Evolutionary conservation across 2,888 invertebrate species (phyloP).

Genomic region (Sclerodermus sp.): DNA sequence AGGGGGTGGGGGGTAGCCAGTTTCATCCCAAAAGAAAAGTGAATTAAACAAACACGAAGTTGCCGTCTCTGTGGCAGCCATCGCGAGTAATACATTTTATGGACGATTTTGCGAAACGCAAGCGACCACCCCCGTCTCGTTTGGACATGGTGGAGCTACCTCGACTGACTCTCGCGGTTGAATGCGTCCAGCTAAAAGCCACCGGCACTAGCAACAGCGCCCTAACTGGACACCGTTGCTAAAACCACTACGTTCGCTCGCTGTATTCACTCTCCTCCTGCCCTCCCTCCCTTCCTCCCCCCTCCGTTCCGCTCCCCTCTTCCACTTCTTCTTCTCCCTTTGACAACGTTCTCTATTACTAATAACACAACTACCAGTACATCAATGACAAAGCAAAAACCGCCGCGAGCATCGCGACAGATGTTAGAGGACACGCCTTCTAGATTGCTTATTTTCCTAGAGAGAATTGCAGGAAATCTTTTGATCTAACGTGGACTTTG

Average conservation of each 20-base stretch:
- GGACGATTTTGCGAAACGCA: constrained; percentile 38
- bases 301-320: constrained; percentile 1
- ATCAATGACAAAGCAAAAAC: too few relatives aligned
- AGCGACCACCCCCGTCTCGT: constrained; percentile 6
- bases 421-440: too few relatives aligned
- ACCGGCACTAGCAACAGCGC: constrained; percentile 10
- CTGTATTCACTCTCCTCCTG: constrained; percentile 3
- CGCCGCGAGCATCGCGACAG: too few relatives aligned
- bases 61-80: not conserved
- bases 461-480: too few relatives aligned
- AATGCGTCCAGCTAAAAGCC: constrained; percentile 41
- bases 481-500: too few relatives aligned
- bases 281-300: constrained; percentile 2
- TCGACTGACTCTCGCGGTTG: constrained; percentile 38
- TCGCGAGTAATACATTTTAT: constrained; percentile 27
- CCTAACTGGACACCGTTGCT: not conserved
- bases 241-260: not conserved
- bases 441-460: too few relatives aligned
- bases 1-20: too few relatives aligned
- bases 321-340: not conserved
- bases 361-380: too few relatives aligned
- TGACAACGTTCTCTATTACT: too few relatives aligned
- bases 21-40: constrained; percentile 15
- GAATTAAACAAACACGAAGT: constrained; percentile 33
- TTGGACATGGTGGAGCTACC: constrained; percentile 28